Evolutionary conservation across 2,888 invertebrate genomes (phyloP).

Genomic region (Melieria omissa): DNA sequence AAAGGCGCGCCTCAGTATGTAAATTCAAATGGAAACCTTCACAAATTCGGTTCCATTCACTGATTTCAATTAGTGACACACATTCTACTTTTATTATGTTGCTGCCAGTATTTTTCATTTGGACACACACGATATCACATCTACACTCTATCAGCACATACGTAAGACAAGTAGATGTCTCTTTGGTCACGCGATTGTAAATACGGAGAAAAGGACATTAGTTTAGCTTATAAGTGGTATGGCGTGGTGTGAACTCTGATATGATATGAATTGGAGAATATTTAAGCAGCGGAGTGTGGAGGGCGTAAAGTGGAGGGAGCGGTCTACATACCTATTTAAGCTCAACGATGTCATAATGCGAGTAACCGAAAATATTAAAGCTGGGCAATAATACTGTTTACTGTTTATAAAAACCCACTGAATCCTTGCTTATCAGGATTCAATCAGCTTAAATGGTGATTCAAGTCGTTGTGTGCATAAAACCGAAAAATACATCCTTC

Average conservation of each 20-base stretch:
- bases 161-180: no score
- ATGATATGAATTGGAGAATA: not conserved
- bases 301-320: not conserved
- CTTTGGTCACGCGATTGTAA: conserved; percentile 54
- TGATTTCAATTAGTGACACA: conserved; percentile 36
- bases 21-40: conserved; percentile 6
- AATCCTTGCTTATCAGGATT: conserved; percentile 58
- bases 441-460: conserved; percentile 53
- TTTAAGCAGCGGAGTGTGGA: not conserved
- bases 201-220: conserved; percentile 33
- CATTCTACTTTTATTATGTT: conserved; percentile 16
- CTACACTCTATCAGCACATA: not conserved
- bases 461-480: conserved; percentile 19
- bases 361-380: not conserved
- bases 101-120: not conserved
- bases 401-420: conserved; percentile 57
- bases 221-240: conserved; percentile 36
- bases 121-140: not conserved
- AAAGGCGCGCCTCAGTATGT: no score
- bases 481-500: conserved; percentile 38
- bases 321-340: conserved; percentile 5
- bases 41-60: conserved; percentile 20
- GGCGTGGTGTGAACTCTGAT: conserved; percentile 1
- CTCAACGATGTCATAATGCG: not conserved
- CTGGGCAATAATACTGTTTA: not conserved